phyloP scores from a whole-genome alignment of 2,888 invertebrate species.

The Spicauda simplicius region DNA sequence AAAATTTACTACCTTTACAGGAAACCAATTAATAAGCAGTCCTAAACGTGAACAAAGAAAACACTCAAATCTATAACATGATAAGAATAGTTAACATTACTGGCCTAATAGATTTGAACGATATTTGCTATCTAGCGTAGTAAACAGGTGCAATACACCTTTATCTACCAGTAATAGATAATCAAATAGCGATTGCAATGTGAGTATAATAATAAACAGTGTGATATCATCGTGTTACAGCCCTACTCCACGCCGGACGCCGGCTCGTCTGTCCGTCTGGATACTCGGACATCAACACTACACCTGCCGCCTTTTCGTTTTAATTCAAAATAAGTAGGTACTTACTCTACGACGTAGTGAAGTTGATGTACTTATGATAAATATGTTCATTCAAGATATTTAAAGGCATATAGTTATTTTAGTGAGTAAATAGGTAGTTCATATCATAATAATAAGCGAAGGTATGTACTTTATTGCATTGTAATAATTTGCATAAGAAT shows the following conservation, averaged over 20 bases:
- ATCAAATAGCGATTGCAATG: conserved; percentile 29
- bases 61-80: background rate
- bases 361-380: too few relatives aligned
- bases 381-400: too few relatives aligned
- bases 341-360: background rate
- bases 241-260: conserved; percentile 24
- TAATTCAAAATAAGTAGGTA: conserved; percentile 2
- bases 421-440: too few relatives aligned
- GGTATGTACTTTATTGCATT: too few relatives aligned
- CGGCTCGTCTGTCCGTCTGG: conserved; percentile 35
- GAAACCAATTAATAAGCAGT: too few relatives aligned
- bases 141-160: conserved; percentile 24
- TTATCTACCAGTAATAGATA: conserved; percentile 29
- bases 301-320: conserved; percentile 18
- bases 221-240: conserved; percentile 27
- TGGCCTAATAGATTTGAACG: background rate
- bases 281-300: background rate
- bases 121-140: conserved; percentile 4
- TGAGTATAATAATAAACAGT: conserved; percentile 30
- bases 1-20: background rate
- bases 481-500: background rate
- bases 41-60: background rate
- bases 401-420: too few relatives aligned
- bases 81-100: background rate
- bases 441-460: too few relatives aligned